A percentile compares a stretch with the other conserved stretches of the same genome.
Conservation (phyloP, 2,888 invertebrate genomes). For the Tenthredo amoena region DNA sequence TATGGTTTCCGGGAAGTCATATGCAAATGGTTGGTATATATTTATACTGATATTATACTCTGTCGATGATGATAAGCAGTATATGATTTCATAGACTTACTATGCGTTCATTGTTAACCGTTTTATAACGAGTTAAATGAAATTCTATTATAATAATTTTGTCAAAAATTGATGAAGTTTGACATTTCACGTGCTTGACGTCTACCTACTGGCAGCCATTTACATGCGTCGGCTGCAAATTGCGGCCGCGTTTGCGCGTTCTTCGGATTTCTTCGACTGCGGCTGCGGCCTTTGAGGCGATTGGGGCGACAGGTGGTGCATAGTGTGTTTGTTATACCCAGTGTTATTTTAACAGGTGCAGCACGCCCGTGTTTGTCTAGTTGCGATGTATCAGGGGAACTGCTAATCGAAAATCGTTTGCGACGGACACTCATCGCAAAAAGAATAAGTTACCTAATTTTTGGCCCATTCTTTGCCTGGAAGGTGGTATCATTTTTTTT, state of each 20-base stretch:
- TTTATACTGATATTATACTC: constrained; percentile 17
- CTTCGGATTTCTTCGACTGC: constrained; percentile 1
- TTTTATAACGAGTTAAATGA: not conserved
- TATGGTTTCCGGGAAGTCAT: constrained; percentile 44
- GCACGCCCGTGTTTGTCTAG: not conserved
- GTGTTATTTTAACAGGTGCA: not conserved
- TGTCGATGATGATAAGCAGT: not conserved
- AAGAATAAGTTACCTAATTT: not conserved
- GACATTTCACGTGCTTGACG: constrained; percentile 31
- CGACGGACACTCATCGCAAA: not conserved
- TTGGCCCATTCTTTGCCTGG: not conserved
- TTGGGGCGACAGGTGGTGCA: not conserved
- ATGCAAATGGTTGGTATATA: constrained; percentile 26
- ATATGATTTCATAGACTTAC: constrained; percentile 17
- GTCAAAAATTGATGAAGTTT: constrained; percentile 34
- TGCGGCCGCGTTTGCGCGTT: constrained; percentile 11
- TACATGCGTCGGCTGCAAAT: constrained; percentile 5
- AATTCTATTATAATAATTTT: not conserved
- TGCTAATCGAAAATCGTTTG: not conserved
- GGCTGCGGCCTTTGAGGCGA: not conserved
- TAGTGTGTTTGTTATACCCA: not conserved
- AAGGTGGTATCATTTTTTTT: not conserved
- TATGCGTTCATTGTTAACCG: constrained; percentile 35
- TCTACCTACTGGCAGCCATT: constrained; percentile 46
- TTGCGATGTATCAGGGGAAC: not conserved